Evolutionary conservation across 2,888 invertebrate genomes (phyloP).

Genomic region (Tribolium freemani): DNA sequence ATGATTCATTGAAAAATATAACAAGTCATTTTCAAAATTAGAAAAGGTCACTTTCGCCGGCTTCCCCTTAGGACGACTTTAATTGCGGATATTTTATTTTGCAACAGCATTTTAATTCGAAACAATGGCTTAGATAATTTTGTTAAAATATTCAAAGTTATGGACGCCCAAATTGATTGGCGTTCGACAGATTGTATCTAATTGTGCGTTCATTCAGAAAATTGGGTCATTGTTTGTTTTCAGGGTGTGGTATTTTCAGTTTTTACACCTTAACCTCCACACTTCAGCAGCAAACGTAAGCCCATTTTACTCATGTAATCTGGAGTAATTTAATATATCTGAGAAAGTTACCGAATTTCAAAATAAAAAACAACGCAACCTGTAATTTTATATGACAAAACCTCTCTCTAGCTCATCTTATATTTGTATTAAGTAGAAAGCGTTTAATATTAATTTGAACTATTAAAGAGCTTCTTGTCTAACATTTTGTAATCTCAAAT

Average conservation of each 20-base stretch:
- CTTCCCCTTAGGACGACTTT: background rate
- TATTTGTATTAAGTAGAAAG: too few relatives aligned
- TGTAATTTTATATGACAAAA: too few relatives aligned
- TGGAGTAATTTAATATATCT: too few relatives aligned
- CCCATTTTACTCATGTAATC: too few relatives aligned
- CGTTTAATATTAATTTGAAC: too few relatives aligned
- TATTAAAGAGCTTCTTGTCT: too few relatives aligned
- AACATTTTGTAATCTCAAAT: background rate
- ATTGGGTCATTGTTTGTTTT: slow-evolving; percentile 12
- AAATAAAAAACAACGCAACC: too few relatives aligned
- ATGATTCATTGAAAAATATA: background rate
- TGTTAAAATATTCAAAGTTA: slow-evolving; percentile 26
- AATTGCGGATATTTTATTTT: slow-evolving; percentile 14
- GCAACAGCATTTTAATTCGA: slow-evolving; percentile 11
- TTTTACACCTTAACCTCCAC: slow-evolving; percentile 18
- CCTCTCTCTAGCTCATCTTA: too few relatives aligned
- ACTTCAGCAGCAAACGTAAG: background rate
- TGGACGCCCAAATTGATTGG: slow-evolving; percentile 29
- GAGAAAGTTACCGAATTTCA: too few relatives aligned
- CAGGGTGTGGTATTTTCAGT: slow-evolving; percentile 6
- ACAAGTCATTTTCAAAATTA: background rate
- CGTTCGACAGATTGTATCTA: slow-evolving; percentile 15
- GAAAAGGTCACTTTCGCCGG: background rate
- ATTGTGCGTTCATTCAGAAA: background rate
- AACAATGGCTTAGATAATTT: slow-evolving; percentile 27